These are phyloP conservation scores for Drosophila lowei DNA, from an alignment of 1,140 invertebrate genomes.

Conservation along the genomic window DNA sequence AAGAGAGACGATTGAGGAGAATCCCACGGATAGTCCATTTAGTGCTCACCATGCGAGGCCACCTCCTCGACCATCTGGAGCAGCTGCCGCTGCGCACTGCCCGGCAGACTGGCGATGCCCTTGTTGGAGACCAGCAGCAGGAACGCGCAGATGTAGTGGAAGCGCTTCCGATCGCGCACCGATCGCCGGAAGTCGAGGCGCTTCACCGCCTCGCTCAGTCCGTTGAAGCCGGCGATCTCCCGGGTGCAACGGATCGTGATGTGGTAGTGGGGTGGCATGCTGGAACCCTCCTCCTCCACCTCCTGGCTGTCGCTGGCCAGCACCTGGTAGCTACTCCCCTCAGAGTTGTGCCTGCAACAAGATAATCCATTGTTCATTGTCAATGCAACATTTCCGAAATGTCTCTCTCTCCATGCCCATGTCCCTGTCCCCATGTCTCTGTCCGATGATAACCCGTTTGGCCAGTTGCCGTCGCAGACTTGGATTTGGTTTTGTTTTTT, in stretches of 20 bases:
- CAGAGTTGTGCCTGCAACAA: conserved; percentile 66
- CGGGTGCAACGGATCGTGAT: conserved; percentile 95
- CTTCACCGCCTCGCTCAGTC: conserved; percentile 96
- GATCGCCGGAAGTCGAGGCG: conserved; percentile 96
- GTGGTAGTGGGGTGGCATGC: conserved; percentile 93
- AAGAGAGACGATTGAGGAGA: background rate
- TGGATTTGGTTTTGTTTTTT: conserved; percentile 15
- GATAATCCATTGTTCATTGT: conserved; percentile 29
- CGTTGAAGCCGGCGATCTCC: conserved; percentile 98
- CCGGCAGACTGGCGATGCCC: conserved; percentile 91
- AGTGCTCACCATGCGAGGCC: conserved; percentile 90
- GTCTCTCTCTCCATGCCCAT: conserved; percentile 5
- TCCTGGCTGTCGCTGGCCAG: conserved; percentile 28
- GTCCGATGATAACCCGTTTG: conserved; percentile 34
- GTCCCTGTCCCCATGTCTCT: conserved; percentile 6
- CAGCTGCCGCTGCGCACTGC: conserved; percentile 95
- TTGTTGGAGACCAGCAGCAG: conserved; percentile 93
- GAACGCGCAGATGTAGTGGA: conserved; percentile 98
- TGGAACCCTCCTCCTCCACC: conserved; percentile 69
- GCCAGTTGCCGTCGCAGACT: conserved; percentile 11
- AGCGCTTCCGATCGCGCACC: conserved; percentile 95
- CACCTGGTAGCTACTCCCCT: conserved; percentile 61
- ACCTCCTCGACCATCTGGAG: conserved; percentile 97
- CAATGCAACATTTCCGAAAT: conserved; percentile 59
- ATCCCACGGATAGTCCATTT: background rate